Evolutionary conservation across 2,797 vertebrate genomes (phyloP).

Genomic region (Heterohyrax brucei): DNA sequence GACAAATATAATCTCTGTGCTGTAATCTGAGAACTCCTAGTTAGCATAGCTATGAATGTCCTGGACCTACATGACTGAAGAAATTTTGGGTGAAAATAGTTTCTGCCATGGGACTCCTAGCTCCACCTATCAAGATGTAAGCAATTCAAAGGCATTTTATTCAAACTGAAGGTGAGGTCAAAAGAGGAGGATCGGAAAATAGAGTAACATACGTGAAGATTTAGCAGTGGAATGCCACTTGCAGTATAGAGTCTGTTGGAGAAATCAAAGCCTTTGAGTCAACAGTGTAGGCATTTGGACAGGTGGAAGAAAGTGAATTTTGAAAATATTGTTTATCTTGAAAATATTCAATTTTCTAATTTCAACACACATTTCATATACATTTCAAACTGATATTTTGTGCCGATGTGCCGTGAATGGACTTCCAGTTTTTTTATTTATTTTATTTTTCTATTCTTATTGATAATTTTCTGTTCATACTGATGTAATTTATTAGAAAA

Average conservation of each 20-base stretch:
- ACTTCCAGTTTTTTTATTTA: neutral
- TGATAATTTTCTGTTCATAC: constrained; percentile 1
- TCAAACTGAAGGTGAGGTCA: constrained; percentile 34
- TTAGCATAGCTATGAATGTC: constrained; percentile 22
- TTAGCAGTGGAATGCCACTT: neutral
- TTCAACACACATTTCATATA: neutral
- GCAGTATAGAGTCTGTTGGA: neutral
- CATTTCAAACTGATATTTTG: neutral
- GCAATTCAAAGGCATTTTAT: constrained; percentile 37
- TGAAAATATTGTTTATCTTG: neutral
- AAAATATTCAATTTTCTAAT: constrained; percentile 54
- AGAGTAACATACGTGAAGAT: neutral
- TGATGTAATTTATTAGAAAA: constrained; percentile 22
- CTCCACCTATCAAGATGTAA: constrained; percentile 52
- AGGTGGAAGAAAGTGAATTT: neutral
- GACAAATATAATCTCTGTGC: neutral
- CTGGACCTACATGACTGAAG: neutral
- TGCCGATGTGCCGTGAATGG: neutral
- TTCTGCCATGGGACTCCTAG: neutral
- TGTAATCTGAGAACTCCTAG: neutral
- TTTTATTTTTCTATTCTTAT: constrained; percentile 20
- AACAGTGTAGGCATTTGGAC: neutral
- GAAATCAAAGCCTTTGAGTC: neutral
- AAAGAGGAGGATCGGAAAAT: neutral
- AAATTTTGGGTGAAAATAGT: constrained; percentile 57